Evolutionary conservation across 2,113 vertebrate species (phyloP).

Genomic region (Hirundichthys speculiger): DNA sequence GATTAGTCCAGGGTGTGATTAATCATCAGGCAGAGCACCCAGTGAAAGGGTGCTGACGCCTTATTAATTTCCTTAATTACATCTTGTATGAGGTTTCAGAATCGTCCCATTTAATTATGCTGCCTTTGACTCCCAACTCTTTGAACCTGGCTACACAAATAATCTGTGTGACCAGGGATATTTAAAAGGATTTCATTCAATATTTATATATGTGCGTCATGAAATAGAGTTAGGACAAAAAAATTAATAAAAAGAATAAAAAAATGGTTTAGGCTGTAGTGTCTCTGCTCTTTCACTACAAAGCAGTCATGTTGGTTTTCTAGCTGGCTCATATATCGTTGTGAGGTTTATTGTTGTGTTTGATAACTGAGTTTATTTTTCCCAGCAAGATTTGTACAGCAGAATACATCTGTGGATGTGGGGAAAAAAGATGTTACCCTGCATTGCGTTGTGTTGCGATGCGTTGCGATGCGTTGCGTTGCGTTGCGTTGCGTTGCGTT

Average conservation of each 20-base stretch:
- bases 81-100: slow-evolving; percentile 83
- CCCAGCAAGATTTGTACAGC: too few relatives aligned
- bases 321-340: not conserved
- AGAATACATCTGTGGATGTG: not conserved
- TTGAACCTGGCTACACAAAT: slow-evolving; percentile 77
- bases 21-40: slow-evolving; percentile 76
- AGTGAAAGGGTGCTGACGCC: slow-evolving; percentile 79
- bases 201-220: slow-evolving; percentile 64
- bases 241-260: too few relatives aligned
- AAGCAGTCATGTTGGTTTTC: not conserved
- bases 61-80: slow-evolving; percentile 86
- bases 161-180: slow-evolving; percentile 71
- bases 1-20: slow-evolving; percentile 83
- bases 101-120: slow-evolving; percentile 79
- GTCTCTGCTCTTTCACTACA: not conserved
- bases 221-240: slow-evolving; percentile 25
- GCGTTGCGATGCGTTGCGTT: too few relatives aligned
- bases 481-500: not conserved
- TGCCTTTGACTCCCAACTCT: slow-evolving; percentile 78
- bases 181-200: slow-evolving; percentile 70
- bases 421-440: too few relatives aligned
- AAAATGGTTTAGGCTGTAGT: not conserved
- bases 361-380: not conserved
- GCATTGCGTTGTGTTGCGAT: not conserved
- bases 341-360: not conserved